phyloP scores from a whole-genome alignment of 2,888 invertebrate species.

The Bellardia bayeri region DNA sequence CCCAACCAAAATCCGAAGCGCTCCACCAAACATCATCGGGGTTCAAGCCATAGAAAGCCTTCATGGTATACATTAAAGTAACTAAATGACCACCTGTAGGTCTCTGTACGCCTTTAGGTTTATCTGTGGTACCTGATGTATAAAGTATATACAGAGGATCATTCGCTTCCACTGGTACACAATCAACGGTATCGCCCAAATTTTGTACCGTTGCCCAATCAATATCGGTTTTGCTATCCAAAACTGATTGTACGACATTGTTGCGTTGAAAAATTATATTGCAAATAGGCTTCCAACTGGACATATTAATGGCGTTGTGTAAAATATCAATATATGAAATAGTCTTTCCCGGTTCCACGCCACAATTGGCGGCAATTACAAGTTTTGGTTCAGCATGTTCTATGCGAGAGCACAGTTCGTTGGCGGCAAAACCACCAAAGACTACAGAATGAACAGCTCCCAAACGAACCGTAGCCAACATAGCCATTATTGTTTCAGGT shows the following conservation, averaged over 20 bases:
- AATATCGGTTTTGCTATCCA: slow-evolving; percentile 89
- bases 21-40: slow-evolving; percentile 96
- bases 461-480: slow-evolving; percentile 93
- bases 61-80: slow-evolving; percentile 93
- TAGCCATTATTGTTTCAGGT: slow-evolving; percentile 94
- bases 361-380: slow-evolving; percentile 95
- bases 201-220: slow-evolving; percentile 91
- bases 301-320: slow-evolving; percentile 88
- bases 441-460: slow-evolving; percentile 98
- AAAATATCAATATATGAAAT: slow-evolving; percentile 85
- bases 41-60: slow-evolving; percentile 91
- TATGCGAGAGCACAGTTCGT: slow-evolving; percentile 93
- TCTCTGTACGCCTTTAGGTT: slow-evolving; percentile 91
- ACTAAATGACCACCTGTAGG: slow-evolving; percentile 96
- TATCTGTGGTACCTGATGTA: slow-evolving; percentile 94
- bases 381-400: slow-evolving; percentile 95
- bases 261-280: slow-evolving; percentile 94
- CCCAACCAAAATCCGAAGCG: slow-evolving; percentile 91
- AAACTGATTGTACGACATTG: slow-evolving; percentile 87
- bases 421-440: slow-evolving; percentile 97
- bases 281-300: slow-evolving; percentile 89
- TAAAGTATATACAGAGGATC: slow-evolving; percentile 96
- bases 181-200: slow-evolving; percentile 89
- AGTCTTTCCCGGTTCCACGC: slow-evolving; percentile 93
- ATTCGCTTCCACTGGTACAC: slow-evolving; percentile 94